phyloP scores from a whole-genome alignment of 2,113 vertebrate species.

The Myodes glareolus region DNA sequence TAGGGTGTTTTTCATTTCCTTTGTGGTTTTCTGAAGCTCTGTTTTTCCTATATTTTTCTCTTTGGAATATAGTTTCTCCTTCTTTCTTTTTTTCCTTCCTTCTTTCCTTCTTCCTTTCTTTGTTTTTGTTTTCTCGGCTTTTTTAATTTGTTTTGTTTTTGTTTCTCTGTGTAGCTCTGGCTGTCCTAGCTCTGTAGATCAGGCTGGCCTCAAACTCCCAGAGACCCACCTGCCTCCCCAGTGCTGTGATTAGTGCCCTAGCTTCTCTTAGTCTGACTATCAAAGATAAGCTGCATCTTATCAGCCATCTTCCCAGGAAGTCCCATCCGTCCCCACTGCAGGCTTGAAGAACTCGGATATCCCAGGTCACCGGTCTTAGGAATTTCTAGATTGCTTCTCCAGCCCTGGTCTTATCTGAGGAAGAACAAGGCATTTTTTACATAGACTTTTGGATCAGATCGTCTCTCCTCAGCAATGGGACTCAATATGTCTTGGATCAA shows the following conservation, averaged over 20 bases:
- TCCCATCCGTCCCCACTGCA: not conserved
- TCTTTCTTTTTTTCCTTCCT: not conserved
- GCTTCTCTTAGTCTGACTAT: not conserved
- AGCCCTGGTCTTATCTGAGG: not conserved
- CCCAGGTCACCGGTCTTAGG: not conserved
- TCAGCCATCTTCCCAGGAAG: not conserved
- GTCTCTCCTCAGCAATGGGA: not conserved
- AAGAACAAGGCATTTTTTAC: not conserved
- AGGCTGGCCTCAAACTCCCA: not conserved
- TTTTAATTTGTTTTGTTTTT: too few species aligned
- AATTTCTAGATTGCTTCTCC: not conserved
- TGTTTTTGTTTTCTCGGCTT: too few species aligned
- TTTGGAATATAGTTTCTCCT: not conserved
- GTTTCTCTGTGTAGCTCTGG: not conserved
- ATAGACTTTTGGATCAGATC: not conserved
- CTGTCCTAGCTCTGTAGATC: not conserved
- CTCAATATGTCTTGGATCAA: not conserved
- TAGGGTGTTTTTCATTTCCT: not conserved
- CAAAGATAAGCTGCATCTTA: not conserved
- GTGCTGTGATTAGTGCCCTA: not conserved
- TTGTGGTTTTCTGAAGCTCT: not conserved
- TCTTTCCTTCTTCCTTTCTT: too few species aligned
- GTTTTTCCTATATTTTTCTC: not conserved
- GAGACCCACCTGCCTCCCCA: not conserved
- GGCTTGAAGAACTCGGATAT: not conserved